These are phyloP conservation scores for Drosophila neonasuta DNA, from an alignment of 2,888 invertebrate genomes.

Conservation along the genomic window DNA sequence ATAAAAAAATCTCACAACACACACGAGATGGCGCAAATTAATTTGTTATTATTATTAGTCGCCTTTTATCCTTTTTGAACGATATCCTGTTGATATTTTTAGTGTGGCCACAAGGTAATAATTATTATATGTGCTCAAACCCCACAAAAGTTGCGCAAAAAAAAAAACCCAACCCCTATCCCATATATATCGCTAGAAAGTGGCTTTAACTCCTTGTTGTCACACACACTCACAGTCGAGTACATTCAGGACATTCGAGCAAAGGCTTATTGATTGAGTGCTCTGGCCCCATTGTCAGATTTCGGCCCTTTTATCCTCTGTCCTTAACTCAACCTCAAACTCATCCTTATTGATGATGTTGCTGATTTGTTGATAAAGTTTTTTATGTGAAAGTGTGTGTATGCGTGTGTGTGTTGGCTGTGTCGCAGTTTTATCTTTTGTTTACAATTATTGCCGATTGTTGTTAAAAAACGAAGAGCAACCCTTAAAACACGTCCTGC, in stretches of 20 bases:
- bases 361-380: constrained; percentile 56
- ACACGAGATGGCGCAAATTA: constrained; percentile 55
- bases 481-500: constrained; percentile 33
- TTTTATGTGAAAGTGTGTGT: constrained; percentile 10
- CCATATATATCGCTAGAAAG: constrained; percentile 7
- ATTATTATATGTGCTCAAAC: constrained; percentile 47
- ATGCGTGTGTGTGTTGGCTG: neutral
- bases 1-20: constrained; percentile 70
- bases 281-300: constrained; percentile 45
- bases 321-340: constrained; percentile 19
- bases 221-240: constrained; percentile 24
- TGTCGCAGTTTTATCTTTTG: constrained; percentile 55
- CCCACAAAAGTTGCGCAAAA: neutral
- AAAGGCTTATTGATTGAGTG: constrained; percentile 61
- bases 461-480: constrained; percentile 29
- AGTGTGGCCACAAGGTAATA: constrained; percentile 68
- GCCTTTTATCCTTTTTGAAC: constrained; percentile 63
- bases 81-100: constrained; percentile 69
- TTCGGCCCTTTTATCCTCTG: constrained; percentile 15
- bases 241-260: constrained; percentile 14
- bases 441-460: constrained; percentile 59
- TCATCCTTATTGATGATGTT: constrained; percentile 47
- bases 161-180: constrained; percentile 48
- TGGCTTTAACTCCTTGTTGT: constrained; percentile 57
- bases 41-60: constrained; percentile 58